Evolutionary conservation across 30 jellyfish, hydroid and myxozoan species (phyloP).

Genomic region (Haliclystus octoradiatus): DNA sequence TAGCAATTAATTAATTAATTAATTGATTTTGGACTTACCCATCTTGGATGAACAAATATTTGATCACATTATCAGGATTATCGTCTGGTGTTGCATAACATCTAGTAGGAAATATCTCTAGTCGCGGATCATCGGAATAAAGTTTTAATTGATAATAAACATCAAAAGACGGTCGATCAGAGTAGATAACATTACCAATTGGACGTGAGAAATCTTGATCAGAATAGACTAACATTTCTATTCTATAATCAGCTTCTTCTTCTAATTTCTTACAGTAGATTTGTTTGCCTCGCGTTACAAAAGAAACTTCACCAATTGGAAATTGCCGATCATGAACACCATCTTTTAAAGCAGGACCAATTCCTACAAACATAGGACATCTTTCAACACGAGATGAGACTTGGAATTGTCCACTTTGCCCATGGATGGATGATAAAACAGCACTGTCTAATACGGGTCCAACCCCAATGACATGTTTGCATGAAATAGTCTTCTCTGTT

Average conservation of each 20-base stretch:
- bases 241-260: slow-evolving; percentile 13
- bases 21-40: slow-evolving; percentile 35
- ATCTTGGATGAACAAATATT: slow-evolving; percentile 39
- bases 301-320: neutral
- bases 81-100: slow-evolving; percentile 75
- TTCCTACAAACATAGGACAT: slow-evolving; percentile 62
- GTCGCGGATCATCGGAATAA: slow-evolving; percentile 9
- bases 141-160: neutral
- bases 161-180: neutral
- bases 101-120: slow-evolving; percentile 43
- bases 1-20: neutral
- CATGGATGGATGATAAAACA: slow-evolving; percentile 17
- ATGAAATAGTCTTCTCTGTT: slow-evolving; percentile 20
- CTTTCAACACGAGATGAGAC: slow-evolving; percentile 29
- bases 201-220: slow-evolving; percentile 31
- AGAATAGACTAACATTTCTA: slow-evolving; percentile 38
- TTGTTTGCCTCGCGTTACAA: slow-evolving; percentile 22
- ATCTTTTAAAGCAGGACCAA: slow-evolving; percentile 36
- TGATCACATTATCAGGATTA: slow-evolving; percentile 38
- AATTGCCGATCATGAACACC: slow-evolving; percentile 11
- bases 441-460: slow-evolving; percentile 49
- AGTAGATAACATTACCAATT: slow-evolving; percentile 3
- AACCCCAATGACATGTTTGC: slow-evolving; percentile 43
- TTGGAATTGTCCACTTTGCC: slow-evolving; percentile 19
- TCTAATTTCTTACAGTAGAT: slow-evolving; percentile 33